Conservation (phyloP, 2,113 vertebrate genomes). For the Psophia crepitans region DNA sequence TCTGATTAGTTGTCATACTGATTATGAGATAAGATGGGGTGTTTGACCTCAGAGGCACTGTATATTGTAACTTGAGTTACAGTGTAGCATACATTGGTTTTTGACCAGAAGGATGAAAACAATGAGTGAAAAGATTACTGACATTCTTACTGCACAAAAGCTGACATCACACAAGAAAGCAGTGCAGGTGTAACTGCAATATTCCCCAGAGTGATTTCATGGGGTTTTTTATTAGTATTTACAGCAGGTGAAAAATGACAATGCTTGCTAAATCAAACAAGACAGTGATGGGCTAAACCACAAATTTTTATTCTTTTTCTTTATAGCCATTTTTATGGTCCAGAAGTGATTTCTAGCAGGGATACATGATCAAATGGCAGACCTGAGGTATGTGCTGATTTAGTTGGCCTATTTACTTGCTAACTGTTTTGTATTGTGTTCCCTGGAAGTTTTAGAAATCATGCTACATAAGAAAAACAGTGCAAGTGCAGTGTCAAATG, state of each 20-base stretch:
- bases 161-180: not conserved
- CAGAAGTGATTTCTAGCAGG: not conserved
- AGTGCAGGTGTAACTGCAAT: not conserved
- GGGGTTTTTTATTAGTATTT: not conserved
- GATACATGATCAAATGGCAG: not conserved
- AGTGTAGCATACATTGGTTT: not conserved
- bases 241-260: not conserved
- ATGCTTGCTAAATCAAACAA: not conserved
- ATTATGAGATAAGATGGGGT: not conserved
- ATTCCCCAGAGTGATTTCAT: not conserved
- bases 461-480: not conserved
- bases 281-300: not conserved
- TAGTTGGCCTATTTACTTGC: not conserved
- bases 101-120: not conserved
- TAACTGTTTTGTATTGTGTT: not conserved
- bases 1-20: not conserved
- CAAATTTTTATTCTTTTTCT: not conserved
- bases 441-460: not conserved
- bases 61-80: not conserved
- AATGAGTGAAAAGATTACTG: not conserved
- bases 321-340: not conserved
- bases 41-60: not conserved
- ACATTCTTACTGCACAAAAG: not conserved
- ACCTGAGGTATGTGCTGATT: not conserved
- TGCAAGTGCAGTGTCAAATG: not conserved